Evolutionary conservation across 2,888 invertebrate species (phyloP).

Genomic region (Ptilodon capucinus): DNA sequence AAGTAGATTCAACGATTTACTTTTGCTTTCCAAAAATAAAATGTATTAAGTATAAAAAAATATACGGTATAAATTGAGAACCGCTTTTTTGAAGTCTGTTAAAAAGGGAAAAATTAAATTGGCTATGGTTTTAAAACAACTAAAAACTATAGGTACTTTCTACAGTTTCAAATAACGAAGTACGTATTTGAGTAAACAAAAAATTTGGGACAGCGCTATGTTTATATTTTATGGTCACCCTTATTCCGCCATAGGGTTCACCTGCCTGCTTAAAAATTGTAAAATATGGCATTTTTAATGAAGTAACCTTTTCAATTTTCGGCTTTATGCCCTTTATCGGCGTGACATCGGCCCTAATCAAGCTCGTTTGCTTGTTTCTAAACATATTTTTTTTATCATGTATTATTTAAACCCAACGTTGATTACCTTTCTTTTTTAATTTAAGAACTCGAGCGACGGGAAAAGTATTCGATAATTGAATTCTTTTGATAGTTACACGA

Average conservation of each 20-base stretch:
- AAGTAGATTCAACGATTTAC: too few species aligned
- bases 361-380: conserved; percentile 62
- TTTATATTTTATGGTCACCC: conserved; percentile 50
- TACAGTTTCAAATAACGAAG: too few species aligned
- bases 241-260: conserved; percentile 61
- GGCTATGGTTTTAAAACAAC: too few species aligned
- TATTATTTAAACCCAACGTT: conserved; percentile 56
- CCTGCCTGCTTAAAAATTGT: conserved; percentile 76
- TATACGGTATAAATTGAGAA: too few species aligned
- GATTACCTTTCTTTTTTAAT: conserved; percentile 73
- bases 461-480: conserved; percentile 62
- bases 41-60: too few species aligned
- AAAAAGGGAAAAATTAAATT: too few species aligned
- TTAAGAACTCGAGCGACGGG: conserved; percentile 39
- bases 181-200: too few species aligned
- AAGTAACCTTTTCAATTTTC: conserved; percentile 80
- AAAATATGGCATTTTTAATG: conserved; percentile 82
- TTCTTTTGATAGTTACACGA: conserved; percentile 54
- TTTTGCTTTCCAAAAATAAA: too few species aligned
- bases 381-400: conserved; percentile 44
- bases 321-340: conserved; percentile 77
- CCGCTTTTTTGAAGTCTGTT: too few species aligned
- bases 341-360: conserved; percentile 80
- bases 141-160: too few species aligned
- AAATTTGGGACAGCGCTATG: neutral